Evolutionary conservation across 2,797 vertebrate genomes (phyloP).

Genomic region (Chanos chanos): DNA sequence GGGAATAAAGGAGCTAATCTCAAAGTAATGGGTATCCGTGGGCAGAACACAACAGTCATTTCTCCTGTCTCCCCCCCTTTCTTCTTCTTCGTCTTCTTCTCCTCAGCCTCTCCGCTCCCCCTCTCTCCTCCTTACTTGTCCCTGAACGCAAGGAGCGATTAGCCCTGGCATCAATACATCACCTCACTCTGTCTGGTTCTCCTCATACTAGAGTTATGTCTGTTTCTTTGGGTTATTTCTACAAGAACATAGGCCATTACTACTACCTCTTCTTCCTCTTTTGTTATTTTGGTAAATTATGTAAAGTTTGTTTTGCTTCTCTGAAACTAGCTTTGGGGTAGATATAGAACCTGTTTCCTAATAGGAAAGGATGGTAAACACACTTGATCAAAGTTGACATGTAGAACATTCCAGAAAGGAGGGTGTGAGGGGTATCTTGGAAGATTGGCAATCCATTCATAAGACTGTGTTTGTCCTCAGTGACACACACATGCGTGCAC

Average conservation of each 20-base stretch:
- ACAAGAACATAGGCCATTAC: conserved; percentile 13
- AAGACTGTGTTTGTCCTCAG: background rate
- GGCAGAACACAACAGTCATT: background rate
- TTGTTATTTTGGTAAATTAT: background rate
- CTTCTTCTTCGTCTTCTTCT: background rate
- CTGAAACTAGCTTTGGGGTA: background rate
- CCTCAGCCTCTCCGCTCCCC: background rate
- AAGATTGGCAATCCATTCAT: background rate
- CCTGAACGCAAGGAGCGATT: too few species aligned
- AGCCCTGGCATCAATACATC: too few species aligned
- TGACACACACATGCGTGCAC: too few species aligned
- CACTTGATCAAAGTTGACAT: conserved; percentile 17
- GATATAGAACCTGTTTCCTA: background rate
- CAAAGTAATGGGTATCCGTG: conserved; percentile 2
- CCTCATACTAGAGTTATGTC: conserved; percentile 17
- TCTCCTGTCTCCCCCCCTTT: too few species aligned
- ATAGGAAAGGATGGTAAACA: conserved; percentile 10
- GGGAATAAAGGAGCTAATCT: background rate
- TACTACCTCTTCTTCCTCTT: background rate
- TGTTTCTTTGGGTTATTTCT: conserved; percentile 15
- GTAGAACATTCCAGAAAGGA: background rate
- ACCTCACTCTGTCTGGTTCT: background rate
- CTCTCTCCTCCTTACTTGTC: background rate
- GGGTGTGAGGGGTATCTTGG: background rate
- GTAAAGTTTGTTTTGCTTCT: background rate